phyloP scores from a whole-genome alignment of 2,888 invertebrate species.

The Pycnomerus fuliginosus region DNA sequence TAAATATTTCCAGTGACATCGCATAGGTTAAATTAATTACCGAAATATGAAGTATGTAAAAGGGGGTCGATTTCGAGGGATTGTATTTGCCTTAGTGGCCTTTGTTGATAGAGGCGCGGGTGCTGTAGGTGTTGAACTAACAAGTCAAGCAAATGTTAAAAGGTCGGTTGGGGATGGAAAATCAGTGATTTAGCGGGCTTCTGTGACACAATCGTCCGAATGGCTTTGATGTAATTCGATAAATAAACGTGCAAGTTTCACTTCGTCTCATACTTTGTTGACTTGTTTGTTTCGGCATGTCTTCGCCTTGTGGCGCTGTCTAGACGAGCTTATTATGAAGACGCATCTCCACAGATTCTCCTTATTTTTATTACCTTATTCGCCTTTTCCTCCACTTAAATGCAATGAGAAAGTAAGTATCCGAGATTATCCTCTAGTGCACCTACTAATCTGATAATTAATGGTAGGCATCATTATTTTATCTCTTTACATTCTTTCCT shows the following conservation, averaged over 20 bases:
- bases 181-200: constrained; percentile 12
- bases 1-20: too few relatives aligned
- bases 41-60: too few relatives aligned
- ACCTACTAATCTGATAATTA: constrained; percentile 26
- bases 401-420: constrained; percentile 25
- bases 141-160: constrained; percentile 9
- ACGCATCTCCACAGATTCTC: constrained; percentile 21
- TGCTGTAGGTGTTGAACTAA: constrained; percentile 7
- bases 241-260: constrained; percentile 21
- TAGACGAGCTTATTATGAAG: constrained; percentile 25
- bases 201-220: constrained; percentile 13
- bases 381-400: constrained; percentile 18
- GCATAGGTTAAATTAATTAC: too few relatives aligned
- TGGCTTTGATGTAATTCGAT: constrained; percentile 20
- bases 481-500: too few relatives aligned
- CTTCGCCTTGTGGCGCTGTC: constrained; percentile 23
- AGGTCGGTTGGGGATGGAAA: constrained; percentile 6
- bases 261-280: constrained; percentile 17
- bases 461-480: too few relatives aligned
- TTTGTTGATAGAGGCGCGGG: too few relatives aligned
- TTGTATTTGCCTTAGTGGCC: too few relatives aligned
- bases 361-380: constrained; percentile 26
- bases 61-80: too few relatives aligned
- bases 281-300: constrained; percentile 21
- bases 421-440: constrained; percentile 18